Conservation (phyloP, 2,113 vertebrate genomes). For the Rhea americana region DNA sequence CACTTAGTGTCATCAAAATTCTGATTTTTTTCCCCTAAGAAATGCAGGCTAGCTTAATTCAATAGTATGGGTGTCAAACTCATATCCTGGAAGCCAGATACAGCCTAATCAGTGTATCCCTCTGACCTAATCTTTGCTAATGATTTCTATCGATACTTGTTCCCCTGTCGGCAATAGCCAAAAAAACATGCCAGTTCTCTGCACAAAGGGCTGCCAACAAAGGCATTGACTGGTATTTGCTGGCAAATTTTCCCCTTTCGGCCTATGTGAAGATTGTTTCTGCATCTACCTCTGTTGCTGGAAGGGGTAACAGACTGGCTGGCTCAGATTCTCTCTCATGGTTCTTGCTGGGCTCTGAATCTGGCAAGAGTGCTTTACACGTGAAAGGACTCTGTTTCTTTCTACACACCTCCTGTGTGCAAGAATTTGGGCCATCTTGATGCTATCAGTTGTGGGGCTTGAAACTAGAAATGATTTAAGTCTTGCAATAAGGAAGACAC, state of each 20-base stretch:
- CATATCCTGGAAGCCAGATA: neutral
- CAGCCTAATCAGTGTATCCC: neutral
- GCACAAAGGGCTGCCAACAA: conserved; percentile 40
- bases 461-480: neutral
- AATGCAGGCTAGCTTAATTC: neutral
- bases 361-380: neutral
- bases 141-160: neutral
- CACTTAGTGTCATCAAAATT: conserved; percentile 27
- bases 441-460: neutral
- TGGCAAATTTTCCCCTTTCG: conserved; percentile 5
- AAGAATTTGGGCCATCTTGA: neutral
- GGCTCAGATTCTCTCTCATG: neutral
- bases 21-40: neutral
- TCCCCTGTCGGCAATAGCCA: conserved; percentile 7
- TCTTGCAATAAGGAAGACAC: neutral
- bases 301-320: neutral
- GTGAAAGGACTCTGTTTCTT: neutral
- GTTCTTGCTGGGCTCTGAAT: neutral
- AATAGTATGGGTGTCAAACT: neutral
- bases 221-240: conserved; percentile 43
- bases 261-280: neutral
- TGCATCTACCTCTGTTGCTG: conserved; percentile 41
- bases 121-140: neutral
- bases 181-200: conserved; percentile 32
- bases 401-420: neutral